Evolutionary conservation across 1,140 invertebrate species (phyloP).

Genomic region (Bombus vancouverensis): DNA sequence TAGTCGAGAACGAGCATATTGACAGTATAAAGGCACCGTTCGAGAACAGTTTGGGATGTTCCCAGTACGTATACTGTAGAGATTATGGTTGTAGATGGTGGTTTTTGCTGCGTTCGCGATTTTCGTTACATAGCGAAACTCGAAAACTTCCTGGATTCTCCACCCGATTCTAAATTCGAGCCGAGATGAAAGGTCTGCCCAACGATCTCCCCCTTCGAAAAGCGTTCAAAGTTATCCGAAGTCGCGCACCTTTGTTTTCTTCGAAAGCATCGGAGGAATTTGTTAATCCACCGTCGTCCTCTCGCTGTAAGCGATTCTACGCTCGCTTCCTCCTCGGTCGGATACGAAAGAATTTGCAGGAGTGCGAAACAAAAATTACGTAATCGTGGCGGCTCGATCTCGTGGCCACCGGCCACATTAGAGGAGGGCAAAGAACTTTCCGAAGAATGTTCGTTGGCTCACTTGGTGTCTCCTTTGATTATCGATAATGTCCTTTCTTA

Average conservation of each 20-base stretch:
- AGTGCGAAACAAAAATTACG: slow-evolving; percentile 42
- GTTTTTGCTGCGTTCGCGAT: neutral
- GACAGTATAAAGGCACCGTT: no score
- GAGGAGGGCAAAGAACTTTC: neutral
- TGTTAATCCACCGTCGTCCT: neutral
- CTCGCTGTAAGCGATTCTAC: neutral
- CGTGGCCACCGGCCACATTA: neutral
- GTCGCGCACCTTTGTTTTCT: neutral
- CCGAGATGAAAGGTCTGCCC: neutral
- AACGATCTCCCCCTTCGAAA: neutral
- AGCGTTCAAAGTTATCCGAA: neutral
- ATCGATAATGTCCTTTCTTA: slow-evolving; percentile 4
- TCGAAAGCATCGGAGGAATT: slow-evolving; percentile 29
- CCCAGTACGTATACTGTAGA: neutral
- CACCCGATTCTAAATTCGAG: slow-evolving; percentile 7
- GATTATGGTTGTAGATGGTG: slow-evolving; percentile 12
- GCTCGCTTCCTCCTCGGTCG: neutral
- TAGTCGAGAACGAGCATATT: no score
- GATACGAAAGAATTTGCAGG: neutral
- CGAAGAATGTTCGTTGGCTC: slow-evolving; percentile 17
- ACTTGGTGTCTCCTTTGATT: neutral
- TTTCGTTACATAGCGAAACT: no score
- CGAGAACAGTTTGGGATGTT: neutral
- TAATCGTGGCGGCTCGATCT: slow-evolving; percentile 8
- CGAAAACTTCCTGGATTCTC: neutral